Percentiles rank a stretch among this genome's conserved stretches.
These are phyloP conservation scores for Hirudinaria manillensis DNA, from an alignment of 2,888 invertebrate species.

Conservation along the genomic window DNA sequence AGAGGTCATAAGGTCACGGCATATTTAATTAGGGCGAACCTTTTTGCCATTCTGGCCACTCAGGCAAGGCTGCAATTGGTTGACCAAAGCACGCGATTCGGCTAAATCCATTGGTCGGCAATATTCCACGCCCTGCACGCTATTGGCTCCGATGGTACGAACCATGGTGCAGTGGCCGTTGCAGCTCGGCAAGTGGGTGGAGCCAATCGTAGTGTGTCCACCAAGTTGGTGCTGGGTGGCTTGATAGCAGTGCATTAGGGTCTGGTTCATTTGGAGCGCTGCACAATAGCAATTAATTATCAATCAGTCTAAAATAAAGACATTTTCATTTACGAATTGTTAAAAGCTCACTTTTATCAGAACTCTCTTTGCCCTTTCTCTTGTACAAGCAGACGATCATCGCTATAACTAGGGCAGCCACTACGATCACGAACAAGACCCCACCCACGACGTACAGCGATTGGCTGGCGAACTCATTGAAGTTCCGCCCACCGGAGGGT, in stretches of 20 bases:
- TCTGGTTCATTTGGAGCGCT: slow-evolving; percentile 15
- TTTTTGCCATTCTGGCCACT: neutral
- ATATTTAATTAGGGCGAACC: neutral
- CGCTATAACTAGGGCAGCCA: slow-evolving; percentile 14
- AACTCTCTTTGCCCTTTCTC: slow-evolving; percentile 3
- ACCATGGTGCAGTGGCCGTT: slow-evolving; percentile 19
- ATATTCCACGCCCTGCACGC: slow-evolving; percentile 8
- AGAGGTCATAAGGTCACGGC: too few relatives aligned
- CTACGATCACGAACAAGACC: slow-evolving; percentile 5
- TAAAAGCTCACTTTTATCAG: slow-evolving; percentile 3
- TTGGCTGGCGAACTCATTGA: slow-evolving; percentile 14
- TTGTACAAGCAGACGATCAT: slow-evolving; percentile 2
- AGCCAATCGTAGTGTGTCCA: slow-evolving; percentile 1
- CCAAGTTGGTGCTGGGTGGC: slow-evolving; percentile 7
- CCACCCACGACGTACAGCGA: slow-evolving; percentile 19
- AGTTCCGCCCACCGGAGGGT: neutral
- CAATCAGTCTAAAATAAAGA: neutral
- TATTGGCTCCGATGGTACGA: slow-evolving; percentile 4
- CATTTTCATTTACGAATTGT: neutral
- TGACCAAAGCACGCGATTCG: slow-evolving; percentile 7
- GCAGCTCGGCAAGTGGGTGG: slow-evolving; percentile 18
- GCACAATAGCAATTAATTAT: slow-evolving; percentile 1
- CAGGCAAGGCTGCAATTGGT: slow-evolving; percentile 6
- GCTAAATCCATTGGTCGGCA: slow-evolving; percentile 20
- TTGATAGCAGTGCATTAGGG: slow-evolving; percentile 23